Conservation (phyloP, 2,113 vertebrate genomes). For the Ramphastos sulfuratus region DNA sequence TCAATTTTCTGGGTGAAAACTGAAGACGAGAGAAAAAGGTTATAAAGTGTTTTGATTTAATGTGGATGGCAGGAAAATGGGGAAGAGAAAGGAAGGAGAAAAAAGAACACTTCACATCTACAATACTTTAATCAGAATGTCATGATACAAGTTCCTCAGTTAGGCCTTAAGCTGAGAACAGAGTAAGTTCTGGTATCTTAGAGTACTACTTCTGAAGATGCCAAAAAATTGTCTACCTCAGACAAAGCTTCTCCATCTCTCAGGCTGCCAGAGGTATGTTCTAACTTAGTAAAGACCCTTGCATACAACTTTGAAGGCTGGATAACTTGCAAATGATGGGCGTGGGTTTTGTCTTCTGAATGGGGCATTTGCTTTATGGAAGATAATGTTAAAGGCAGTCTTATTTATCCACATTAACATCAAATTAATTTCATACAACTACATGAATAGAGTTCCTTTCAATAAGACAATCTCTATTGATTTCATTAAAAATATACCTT, state of each 20-base stretch:
- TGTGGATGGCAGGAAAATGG: background rate
- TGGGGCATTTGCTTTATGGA: slow-evolving; percentile 54
- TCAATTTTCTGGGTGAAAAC: background rate
- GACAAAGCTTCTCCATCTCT: background rate
- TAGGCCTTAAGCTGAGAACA: background rate
- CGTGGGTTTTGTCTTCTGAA: background rate
- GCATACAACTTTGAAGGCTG: background rate
- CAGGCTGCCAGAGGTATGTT: background rate
- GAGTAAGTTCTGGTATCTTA: background rate
- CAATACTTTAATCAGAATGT: background rate
- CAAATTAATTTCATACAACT: slow-evolving; percentile 67
- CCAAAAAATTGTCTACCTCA: background rate
- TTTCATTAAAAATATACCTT: slow-evolving; percentile 15
- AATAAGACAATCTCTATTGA: background rate
- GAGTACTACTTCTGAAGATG: background rate
- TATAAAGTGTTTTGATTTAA: background rate
- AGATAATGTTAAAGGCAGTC: slow-evolving; percentile 58
- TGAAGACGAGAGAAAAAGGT: background rate
- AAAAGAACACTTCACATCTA: background rate
- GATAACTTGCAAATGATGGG: slow-evolving; percentile 25
- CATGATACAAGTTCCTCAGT: background rate
- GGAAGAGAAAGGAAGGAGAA: background rate
- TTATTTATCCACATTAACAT: slow-evolving; percentile 62
- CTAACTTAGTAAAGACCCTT: background rate
- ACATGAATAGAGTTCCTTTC: slow-evolving; percentile 58